Percentiles rank a stretch among this genome's conserved stretches.
Conservation (phyloP, 1,140 invertebrate species). For the Psilanteris sp. region DNA sequence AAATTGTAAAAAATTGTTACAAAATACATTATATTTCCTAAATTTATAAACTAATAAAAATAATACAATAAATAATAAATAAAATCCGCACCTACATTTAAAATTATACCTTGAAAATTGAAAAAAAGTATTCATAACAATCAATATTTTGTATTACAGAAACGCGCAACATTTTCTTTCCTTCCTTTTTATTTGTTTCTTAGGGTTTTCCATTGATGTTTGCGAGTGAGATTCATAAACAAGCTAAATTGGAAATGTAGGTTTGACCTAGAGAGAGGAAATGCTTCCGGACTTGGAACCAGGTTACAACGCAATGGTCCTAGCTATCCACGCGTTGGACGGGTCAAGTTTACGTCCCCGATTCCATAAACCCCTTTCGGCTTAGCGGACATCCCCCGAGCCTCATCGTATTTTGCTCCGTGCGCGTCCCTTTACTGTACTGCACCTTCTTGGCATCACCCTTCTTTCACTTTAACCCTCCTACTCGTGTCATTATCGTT, state of each 20-base stretch:
- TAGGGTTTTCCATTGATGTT: too few species aligned
- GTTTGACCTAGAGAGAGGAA: constrained; percentile 68
- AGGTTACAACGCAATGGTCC: constrained; percentile 57
- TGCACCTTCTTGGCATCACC: constrained; percentile 20
- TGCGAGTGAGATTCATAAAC: too few species aligned
- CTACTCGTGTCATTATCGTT: constrained; percentile 68
- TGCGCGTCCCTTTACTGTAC: constrained; percentile 29
- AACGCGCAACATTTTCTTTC: too few species aligned
- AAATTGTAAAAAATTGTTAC: too few species aligned
- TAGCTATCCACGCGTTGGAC: constrained; percentile 59
- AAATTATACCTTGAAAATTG: too few species aligned
- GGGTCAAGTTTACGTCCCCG: constrained; percentile 74
- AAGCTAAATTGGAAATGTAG: constrained; percentile 62
- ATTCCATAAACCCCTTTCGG: constrained; percentile 75
- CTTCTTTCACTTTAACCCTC: constrained; percentile 62
- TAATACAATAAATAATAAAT: too few species aligned
- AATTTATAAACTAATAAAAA: too few species aligned
- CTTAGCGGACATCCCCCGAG: constrained; percentile 70
- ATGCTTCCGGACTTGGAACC: constrained; percentile 63
- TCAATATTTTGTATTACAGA: too few species aligned
- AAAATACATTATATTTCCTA: too few species aligned
- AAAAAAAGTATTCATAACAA: too few species aligned
- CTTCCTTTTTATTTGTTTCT: too few species aligned
- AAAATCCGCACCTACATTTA: too few species aligned
- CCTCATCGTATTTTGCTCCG: constrained; percentile 67